Conservation (phyloP, 2,113 vertebrate genomes). For the Oncorhynchus nerka region DNA sequence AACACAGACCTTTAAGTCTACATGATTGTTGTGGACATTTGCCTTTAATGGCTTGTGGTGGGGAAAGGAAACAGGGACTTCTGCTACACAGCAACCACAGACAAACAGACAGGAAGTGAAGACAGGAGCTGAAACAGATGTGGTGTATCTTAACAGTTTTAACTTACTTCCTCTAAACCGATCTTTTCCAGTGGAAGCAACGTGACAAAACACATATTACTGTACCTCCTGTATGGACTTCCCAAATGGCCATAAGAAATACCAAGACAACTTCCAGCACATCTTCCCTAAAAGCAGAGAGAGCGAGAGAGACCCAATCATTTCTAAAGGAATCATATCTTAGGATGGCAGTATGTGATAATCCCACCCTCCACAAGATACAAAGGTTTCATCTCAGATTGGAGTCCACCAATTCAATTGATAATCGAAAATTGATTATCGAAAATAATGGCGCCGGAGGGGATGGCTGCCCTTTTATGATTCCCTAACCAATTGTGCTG, state of each 20-base stretch:
- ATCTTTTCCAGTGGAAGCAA: neutral
- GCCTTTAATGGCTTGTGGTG: neutral
- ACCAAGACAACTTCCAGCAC: slow-evolving; percentile 75
- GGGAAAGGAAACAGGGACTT: neutral
- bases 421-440: too few species aligned
- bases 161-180: too few species aligned
- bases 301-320: neutral
- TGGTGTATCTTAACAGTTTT: neutral
- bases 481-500: too few species aligned
- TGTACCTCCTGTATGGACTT: slow-evolving; percentile 75
- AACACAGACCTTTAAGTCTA: neutral
- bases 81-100: slow-evolving; percentile 18
- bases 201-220: neutral
- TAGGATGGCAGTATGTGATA: neutral
- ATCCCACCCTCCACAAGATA: neutral
- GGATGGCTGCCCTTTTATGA: too few species aligned
- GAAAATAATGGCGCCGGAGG: too few species aligned
- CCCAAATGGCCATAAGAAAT: slow-evolving; percentile 86
- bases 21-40: neutral
- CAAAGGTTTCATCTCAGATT: too few species aligned
- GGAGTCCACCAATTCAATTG: too few species aligned
- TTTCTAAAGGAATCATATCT: neutral
- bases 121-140: neutral
- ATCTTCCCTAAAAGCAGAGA: slow-evolving; percentile 62
- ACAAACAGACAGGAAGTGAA: slow-evolving; percentile 5